Evolutionary conservation across 2,113 vertebrate genomes (phyloP).

Genomic region (Phrynosoma platyrhinos): DNA sequence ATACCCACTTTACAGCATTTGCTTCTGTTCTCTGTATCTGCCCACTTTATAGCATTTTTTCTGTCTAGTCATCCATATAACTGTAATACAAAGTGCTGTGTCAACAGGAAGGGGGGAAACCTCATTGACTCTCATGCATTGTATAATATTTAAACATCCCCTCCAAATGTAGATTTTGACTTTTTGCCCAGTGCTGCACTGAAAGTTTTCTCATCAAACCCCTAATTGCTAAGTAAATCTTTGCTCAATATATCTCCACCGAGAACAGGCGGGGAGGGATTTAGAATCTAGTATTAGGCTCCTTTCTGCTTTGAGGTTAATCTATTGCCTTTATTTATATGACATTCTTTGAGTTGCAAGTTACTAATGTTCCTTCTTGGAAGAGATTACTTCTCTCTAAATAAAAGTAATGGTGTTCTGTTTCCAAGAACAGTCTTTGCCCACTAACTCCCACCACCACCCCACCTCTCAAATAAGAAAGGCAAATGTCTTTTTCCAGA

Average conservation of each 20-base stretch:
- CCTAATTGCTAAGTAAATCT: slow-evolving; percentile 45
- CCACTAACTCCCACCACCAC: background rate
- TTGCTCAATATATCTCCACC: slow-evolving; percentile 36
- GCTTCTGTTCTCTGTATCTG: background rate
- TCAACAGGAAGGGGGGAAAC: slow-evolving; percentile 8
- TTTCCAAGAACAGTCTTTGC: slow-evolving; percentile 18
- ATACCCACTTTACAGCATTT: background rate
- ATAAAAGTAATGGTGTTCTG: slow-evolving; percentile 6
- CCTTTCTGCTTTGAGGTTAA: slow-evolving; percentile 35
- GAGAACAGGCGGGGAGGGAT: slow-evolving; percentile 27
- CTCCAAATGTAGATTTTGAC: slow-evolving; percentile 43
- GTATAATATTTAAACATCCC: slow-evolving; percentile 33
- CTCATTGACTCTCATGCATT: slow-evolving; percentile 16
- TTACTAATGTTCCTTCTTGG: slow-evolving; percentile 41
- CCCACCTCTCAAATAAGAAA: background rate
- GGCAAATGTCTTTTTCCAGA: slow-evolving; percentile 24
- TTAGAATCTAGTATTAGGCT: slow-evolving; percentile 25
- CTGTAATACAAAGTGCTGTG: slow-evolving; percentile 29
- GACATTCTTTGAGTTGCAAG: slow-evolving; percentile 34
- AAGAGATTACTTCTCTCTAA: slow-evolving; percentile 29
- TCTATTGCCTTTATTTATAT: slow-evolving; percentile 36
- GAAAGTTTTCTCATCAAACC: slow-evolving; percentile 39
- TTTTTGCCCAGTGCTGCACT: slow-evolving; percentile 28
- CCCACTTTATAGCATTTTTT: slow-evolving; percentile 8
- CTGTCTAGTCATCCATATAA: slow-evolving; percentile 29